Evolutionary conservation across 37 sponge, comb jelly and placozoan genomes (phyloP).

Genomic region (Haliclona indistincta): DNA sequence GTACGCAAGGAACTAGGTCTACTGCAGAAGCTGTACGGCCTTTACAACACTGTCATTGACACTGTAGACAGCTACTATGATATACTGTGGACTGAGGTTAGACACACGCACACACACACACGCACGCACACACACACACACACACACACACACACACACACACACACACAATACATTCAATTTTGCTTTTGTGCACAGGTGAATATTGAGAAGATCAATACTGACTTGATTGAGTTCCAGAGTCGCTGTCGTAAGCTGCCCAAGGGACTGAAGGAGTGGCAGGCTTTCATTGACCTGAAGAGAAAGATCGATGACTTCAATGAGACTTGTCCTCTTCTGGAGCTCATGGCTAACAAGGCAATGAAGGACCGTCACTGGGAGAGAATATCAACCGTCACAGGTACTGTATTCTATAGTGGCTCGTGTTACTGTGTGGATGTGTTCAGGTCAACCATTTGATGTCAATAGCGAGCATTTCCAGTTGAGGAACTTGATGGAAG

Average conservation of each 20-base stretch:
- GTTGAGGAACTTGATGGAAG: conserved; percentile 93
- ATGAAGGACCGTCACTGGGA: conserved; percentile 98
- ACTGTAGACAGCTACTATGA: conserved; percentile 94
- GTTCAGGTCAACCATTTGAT: conserved; percentile 77
- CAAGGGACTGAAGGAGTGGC: conserved; percentile 97
- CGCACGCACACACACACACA: background rate
- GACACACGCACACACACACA: background rate
- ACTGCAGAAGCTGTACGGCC: conserved; percentile 93
- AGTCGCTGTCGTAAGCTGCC: conserved; percentile 98
- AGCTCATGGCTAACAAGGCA: conserved; percentile 92
- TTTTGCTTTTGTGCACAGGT: conserved; percentile 25
- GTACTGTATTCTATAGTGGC: background rate
- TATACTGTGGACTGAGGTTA: conserved; percentile 84
- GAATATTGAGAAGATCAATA: conserved; percentile 95
- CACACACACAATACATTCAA: background rate
- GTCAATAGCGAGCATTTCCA: conserved; percentile 85
- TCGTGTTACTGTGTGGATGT: background rate
- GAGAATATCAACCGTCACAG: conserved; percentile 68
- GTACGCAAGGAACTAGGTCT: conserved; percentile 83
- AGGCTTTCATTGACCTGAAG: conserved; percentile 93
- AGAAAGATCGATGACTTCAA: conserved; percentile 96
- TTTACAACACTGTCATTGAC: conserved; percentile 89
- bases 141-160: background rate
- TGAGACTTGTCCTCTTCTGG: conserved; percentile 95
- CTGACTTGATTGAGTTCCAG: conserved; percentile 93